Evolutionary conservation across 2,888 invertebrate genomes (phyloP).

Genomic region (Megalurothrips usitatus): DNA sequence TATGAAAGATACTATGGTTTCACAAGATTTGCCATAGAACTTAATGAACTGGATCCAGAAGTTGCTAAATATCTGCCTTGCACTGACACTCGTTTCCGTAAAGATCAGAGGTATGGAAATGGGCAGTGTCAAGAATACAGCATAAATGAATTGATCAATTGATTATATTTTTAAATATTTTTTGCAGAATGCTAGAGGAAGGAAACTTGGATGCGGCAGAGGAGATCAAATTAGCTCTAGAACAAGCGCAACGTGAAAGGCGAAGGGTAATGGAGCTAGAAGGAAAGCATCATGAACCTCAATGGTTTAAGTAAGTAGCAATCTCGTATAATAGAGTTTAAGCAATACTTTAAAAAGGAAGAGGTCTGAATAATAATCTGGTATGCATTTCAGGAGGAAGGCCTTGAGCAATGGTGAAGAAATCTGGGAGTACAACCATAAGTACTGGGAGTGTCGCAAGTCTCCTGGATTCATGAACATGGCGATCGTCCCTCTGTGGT

Average conservation of each 20-base stretch:
- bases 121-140: neutral
- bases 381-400: slow-evolving; percentile 46
- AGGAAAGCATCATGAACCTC: slow-evolving; percentile 45
- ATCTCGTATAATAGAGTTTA: slow-evolving; percentile 26
- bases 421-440: slow-evolving; percentile 65
- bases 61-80: slow-evolving; percentile 58
- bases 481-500: slow-evolving; percentile 59
- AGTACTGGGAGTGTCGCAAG: slow-evolving; percentile 69
- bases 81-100: slow-evolving; percentile 73
- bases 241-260: slow-evolving; percentile 69
- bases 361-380: neutral
- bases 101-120: slow-evolving; percentile 59
- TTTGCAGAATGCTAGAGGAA: slow-evolving; percentile 59
- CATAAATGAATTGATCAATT: neutral
- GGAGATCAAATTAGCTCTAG: slow-evolving; percentile 63
- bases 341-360: slow-evolving; percentile 28
- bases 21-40: slow-evolving; percentile 77
- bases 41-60: slow-evolving; percentile 70
- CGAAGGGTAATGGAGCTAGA: slow-evolving; percentile 58
- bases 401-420: slow-evolving; percentile 54
- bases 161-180: neutral
- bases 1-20: slow-evolving; percentile 78
- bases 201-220: slow-evolving; percentile 71
- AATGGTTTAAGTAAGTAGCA: slow-evolving; percentile 59
- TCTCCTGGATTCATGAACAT: slow-evolving; percentile 60